Conservation (phyloP, 2,797 vertebrate genomes). For the Melanotaenia boesemani region DNA sequence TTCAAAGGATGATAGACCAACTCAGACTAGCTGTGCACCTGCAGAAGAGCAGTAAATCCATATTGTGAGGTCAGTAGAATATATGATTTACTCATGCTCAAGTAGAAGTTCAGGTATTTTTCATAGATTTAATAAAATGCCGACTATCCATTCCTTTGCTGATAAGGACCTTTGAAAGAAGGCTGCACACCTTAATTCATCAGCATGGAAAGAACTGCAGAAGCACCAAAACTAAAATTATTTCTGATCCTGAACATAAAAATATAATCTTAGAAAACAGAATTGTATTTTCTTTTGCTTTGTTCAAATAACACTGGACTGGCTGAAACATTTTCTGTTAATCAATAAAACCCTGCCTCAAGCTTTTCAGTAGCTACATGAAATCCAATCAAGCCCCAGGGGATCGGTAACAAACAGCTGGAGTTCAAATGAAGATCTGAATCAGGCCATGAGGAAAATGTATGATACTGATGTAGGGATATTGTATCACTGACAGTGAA, state of each 20-base stretch:
- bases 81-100: slow-evolving; percentile 21
- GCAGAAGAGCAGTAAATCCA: slow-evolving; percentile 16
- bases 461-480: slow-evolving; percentile 35
- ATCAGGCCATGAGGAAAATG: slow-evolving; percentile 7
- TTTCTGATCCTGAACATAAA: slow-evolving; percentile 38
- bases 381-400: slow-evolving; percentile 75
- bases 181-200: slow-evolving; percentile 19
- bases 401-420: slow-evolving; percentile 64
- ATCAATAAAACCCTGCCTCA: slow-evolving; percentile 68
- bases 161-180: slow-evolving; percentile 10
- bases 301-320: slow-evolving; percentile 47
- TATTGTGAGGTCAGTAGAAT: slow-evolving; percentile 32
- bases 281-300: slow-evolving; percentile 25
- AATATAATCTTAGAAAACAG: slow-evolving; percentile 28
- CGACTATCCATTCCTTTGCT: slow-evolving; percentile 25
- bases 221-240: slow-evolving; percentile 10
- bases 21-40: not conserved
- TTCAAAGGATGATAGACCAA: slow-evolving; percentile 9
- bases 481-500: not conserved
- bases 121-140: slow-evolving; percentile 41
- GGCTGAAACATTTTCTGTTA: slow-evolving; percentile 65
- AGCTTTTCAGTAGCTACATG: slow-evolving; percentile 63
- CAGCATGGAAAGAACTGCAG: slow-evolving; percentile 29
- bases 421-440: slow-evolving; percentile 40
- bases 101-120: slow-evolving; percentile 9